These are phyloP conservation scores for Ectropis grisescens DNA, from an alignment of 1,140 invertebrate species.

Conservation along the genomic window DNA sequence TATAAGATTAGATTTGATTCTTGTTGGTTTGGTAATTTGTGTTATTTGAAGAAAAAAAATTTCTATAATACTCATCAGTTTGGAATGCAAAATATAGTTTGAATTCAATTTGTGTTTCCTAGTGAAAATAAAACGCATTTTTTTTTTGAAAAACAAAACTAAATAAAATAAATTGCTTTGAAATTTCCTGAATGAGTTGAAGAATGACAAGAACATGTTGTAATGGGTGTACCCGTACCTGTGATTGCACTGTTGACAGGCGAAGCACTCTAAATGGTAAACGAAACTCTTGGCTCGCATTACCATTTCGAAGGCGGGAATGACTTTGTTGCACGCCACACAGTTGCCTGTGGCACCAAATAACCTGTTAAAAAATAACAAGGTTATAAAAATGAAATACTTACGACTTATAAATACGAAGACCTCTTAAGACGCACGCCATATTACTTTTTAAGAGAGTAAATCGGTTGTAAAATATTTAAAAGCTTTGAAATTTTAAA, in stretches of 20 bases:
- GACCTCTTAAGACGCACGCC: slow-evolving; percentile 14
- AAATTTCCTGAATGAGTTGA: no score
- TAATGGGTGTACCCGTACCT: slow-evolving; percentile 83
- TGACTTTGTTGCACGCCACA: slow-evolving; percentile 92
- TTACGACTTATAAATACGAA: slow-evolving; percentile 21
- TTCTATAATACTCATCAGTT: no score
- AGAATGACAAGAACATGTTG: no score
- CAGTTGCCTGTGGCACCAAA: slow-evolving; percentile 95
- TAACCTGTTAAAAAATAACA: slow-evolving; percentile 74
- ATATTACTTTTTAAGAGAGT: slow-evolving; percentile 4
- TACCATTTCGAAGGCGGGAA: slow-evolving; percentile 97
- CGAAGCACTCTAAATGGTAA: slow-evolving; percentile 96
- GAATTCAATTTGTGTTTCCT: no score
- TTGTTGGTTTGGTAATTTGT: no score
- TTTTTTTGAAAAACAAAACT: no score
- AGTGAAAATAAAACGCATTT: no score
- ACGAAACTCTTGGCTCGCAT: slow-evolving; percentile 95
- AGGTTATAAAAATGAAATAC: slow-evolving; percentile 23
- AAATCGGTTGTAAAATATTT: slow-evolving; percentile 3
- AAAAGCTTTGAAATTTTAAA: no score
- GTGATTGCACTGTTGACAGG: slow-evolving; percentile 96
- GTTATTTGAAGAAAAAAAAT: no score
- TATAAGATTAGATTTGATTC: no score
- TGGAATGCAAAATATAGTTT: no score
- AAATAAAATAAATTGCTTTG: no score